Evolutionary conservation across 2,888 invertebrate genomes (phyloP).

Genomic region (Hypena proboscidalis): DNA sequence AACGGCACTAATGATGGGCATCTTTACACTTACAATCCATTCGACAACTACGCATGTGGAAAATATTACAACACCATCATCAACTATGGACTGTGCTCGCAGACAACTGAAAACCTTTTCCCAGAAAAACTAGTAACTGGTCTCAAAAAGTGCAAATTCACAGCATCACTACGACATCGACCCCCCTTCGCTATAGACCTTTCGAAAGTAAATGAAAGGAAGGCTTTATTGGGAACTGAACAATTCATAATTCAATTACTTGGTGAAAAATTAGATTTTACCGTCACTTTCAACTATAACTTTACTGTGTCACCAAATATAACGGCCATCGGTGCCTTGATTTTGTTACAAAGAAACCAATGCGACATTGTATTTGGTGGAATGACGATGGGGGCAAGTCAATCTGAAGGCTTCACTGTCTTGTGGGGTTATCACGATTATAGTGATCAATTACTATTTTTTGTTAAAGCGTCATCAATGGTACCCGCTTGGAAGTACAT

Average conservation of each 20-base stretch:
- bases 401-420: constrained; percentile 21
- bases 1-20: constrained; percentile 46
- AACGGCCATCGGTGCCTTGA: constrained; percentile 14
- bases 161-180: constrained; percentile 35
- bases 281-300: constrained; percentile 20
- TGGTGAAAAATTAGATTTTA: constrained; percentile 26
- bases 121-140: constrained; percentile 51
- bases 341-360: constrained; percentile 18
- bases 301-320: constrained; percentile 13
- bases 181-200: constrained; percentile 33
- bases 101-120: constrained; percentile 39
- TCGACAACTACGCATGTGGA: constrained; percentile 62
- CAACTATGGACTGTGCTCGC: constrained; percentile 53
- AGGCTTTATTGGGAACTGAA: constrained; percentile 23
- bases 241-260: constrained; percentile 29
- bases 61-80: constrained; percentile 53
- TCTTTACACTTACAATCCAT: constrained; percentile 64
- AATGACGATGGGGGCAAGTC: constrained; percentile 4
- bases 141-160: constrained; percentile 56
- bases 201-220: background rate
- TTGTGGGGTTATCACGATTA: constrained; percentile 28
- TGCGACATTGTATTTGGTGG: constrained; percentile 26
- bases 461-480: constrained; percentile 18
- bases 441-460: constrained; percentile 22
- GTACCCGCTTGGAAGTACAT: constrained; percentile 29